Evolutionary conservation across 2,797 vertebrate genomes (phyloP).

Genomic region (Vireo griseus): DNA sequence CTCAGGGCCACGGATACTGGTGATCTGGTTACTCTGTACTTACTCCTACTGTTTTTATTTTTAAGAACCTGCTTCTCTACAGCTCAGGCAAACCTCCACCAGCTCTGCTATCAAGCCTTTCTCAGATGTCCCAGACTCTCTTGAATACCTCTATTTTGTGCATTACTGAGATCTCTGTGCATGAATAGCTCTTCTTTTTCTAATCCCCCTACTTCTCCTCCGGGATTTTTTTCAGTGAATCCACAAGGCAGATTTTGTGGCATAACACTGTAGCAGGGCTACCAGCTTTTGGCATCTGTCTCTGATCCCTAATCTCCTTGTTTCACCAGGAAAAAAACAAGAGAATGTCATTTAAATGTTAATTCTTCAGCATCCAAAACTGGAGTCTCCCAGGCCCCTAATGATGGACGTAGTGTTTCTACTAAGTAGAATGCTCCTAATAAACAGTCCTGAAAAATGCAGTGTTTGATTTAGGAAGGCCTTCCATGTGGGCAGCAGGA

Average conservation of each 20-base stretch:
- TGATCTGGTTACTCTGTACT: background rate
- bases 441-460: background rate
- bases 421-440: background rate
- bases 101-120: background rate
- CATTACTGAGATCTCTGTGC: background rate
- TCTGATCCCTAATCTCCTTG: background rate
- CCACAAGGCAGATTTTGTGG: background rate
- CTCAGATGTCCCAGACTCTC: background rate
- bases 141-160: background rate
- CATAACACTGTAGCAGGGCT: background rate
- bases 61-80: background rate
- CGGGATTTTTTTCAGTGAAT: background rate
- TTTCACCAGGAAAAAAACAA: background rate
- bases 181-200: background rate
- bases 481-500: rapidly evolving
- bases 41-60: background rate
- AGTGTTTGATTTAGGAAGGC: background rate
- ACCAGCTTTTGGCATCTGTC: background rate
- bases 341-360: background rate
- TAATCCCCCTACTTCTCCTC: background rate
- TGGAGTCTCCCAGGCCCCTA: background rate
- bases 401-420: background rate
- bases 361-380: background rate
- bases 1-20: background rate
- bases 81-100: background rate